Base-by-base conservation (phyloP, 2,797 vertebrate species). In the Scolopax rusticola region DNA sequence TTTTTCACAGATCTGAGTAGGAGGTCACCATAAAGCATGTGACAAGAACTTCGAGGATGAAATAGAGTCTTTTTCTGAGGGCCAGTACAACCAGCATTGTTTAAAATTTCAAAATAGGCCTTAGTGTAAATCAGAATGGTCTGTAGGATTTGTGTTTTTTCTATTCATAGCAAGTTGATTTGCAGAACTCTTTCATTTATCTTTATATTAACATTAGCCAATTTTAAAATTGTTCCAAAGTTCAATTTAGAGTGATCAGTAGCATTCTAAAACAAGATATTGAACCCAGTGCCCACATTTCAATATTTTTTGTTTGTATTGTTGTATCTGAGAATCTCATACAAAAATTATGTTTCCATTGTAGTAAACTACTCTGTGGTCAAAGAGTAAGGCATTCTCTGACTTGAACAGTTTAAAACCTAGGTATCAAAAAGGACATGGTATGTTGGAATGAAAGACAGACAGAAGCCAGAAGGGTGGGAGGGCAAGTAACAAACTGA, bases 1-100 rank as follows among this genome's bases (percentile, higher is more conserved):
- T 76, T 76, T 96, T 96, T 96, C 91, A 95, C 87, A 74, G 81
- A 87, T 97, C 74, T 87, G 96, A 97, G 91, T 93, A 97, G 96
- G 96, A 97, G 95, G 96, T 97, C 97, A 97, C 82, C 69, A 63
- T 80, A 96, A 91, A 76, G 32, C 84, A 87, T 70, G 89, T 75
- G 84, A 88, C 61, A 77, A 90, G 74, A 84, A 81, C 68, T 77
- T 59, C 50, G 17, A 71, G 71, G 64, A 77, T 65, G 63, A 88
- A 92, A 86, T 7, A 65, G 41, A 83, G 47, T 30, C 38, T 78
- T 89, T 91, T 78, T n/a, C 38, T 60, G 36, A 84, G 40, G 69
- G 50, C 68, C 69, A 69, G 18, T 61, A 50, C 6, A 68, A 82
- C 27, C 41, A 53, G 15, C 5, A 47, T 61, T 65, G 50, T 14